A percentile compares a stretch with the other conserved stretches of the same genome.
These are phyloP conservation scores for Danaus chrysippus DNA, from an alignment of 2,888 invertebrate genomes.

Conservation along the genomic window DNA sequence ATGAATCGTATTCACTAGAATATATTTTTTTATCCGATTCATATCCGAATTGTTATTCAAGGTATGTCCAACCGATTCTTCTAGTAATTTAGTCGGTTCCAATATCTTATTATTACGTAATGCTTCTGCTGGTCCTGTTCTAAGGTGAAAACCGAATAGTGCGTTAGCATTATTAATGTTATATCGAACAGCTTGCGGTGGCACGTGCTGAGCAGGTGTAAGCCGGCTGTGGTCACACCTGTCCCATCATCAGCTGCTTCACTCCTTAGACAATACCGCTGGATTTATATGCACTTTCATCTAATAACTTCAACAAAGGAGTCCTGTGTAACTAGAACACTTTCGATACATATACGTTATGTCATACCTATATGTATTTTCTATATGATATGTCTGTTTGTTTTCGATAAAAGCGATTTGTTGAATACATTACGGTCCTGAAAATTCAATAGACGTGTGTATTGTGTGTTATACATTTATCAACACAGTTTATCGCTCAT, in stretches of 20 bases:
- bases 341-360: no score
- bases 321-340: no score
- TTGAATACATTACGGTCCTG: background rate
- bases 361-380: no score
- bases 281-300: conserved; percentile 22
- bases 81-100: conserved; percentile 28
- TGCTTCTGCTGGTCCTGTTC: conserved; percentile 46
- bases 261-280: conserved; percentile 50
- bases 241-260: conserved; percentile 70
- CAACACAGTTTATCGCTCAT: conserved; percentile 20
- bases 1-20: conserved; percentile 45
- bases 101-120: conserved; percentile 36
- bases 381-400: conserved; percentile 13
- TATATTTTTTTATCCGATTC: conserved; percentile 44
- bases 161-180: conserved; percentile 47
- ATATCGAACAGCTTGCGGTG: conserved; percentile 70
- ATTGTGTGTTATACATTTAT: background rate
- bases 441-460: background rate
- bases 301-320: background rate
- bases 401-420: conserved; percentile 10
- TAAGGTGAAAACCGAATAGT: conserved; percentile 37
- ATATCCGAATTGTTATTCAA: conserved; percentile 28
- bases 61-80: conserved; percentile 25
- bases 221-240: conserved; percentile 75
- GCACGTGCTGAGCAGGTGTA: conserved; percentile 67